These are phyloP conservation scores for Nixonia krombeini DNA, from an alignment of 1,140 invertebrate species.

Conservation along the genomic window DNA sequence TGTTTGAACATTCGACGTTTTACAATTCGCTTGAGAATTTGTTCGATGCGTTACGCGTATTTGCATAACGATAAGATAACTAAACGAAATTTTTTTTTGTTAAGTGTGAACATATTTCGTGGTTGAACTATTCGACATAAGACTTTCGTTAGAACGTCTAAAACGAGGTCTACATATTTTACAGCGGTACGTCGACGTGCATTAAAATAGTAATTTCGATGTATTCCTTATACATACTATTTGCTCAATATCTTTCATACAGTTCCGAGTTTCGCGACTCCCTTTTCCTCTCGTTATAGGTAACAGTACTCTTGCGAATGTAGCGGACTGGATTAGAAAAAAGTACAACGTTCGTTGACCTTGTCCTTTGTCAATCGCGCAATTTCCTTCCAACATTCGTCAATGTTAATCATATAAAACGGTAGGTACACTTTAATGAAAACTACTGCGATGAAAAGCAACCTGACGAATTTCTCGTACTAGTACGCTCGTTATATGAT, in stretches of 20 bases:
- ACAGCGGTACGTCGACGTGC: background rate
- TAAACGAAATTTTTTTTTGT: background rate
- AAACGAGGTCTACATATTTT: slow-evolving; percentile 17
- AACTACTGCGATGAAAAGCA: background rate
- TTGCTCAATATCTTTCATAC: background rate
- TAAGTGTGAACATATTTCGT: background rate
- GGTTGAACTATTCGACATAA: slow-evolving; percentile 3
- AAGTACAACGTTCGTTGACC: slow-evolving; percentile 18
- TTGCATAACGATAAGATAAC: background rate
- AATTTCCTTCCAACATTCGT: background rate
- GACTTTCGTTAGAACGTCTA: slow-evolving; percentile 1
- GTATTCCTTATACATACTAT: slow-evolving; percentile 4
- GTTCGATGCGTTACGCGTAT: too few species aligned
- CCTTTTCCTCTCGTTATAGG: background rate
- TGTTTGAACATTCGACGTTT: too few species aligned
- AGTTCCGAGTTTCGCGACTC: too few species aligned
- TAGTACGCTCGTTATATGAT: too few species aligned
- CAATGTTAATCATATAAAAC: background rate
- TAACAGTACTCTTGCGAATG: slow-evolving; percentile 28
- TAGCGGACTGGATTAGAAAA: slow-evolving; percentile 19
- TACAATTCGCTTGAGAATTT: too few species aligned
- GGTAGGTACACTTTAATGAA: background rate
- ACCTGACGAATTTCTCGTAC: too few species aligned
- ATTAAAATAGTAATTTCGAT: slow-evolving; percentile 3
- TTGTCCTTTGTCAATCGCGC: background rate